Percentiles rank a stretch among this genome's conserved stretches.
Conservation (phyloP, 2,797 vertebrate genomes). For the Caiman crocodilus region DNA sequence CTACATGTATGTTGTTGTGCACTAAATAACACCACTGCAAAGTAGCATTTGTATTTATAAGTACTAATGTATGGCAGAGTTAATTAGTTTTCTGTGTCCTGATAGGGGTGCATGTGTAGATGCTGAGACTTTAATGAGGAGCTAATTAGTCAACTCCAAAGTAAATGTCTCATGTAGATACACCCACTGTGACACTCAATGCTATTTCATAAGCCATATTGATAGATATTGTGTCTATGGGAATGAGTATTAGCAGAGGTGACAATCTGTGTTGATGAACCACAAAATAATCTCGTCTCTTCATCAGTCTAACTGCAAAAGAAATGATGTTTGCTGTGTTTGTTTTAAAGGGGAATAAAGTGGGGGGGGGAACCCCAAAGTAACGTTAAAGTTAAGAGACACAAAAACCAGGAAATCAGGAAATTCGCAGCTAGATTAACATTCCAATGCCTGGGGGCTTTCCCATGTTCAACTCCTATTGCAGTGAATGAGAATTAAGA, state of each 20-base stretch:
- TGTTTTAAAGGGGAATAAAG: background rate
- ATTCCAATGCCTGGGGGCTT: background rate
- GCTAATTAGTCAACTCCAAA: too few species aligned
- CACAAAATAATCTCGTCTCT: slow-evolving; percentile 6
- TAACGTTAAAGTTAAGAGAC: background rate
- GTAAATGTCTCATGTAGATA: too few species aligned
- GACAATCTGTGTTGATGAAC: background rate
- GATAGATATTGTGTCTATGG: background rate
- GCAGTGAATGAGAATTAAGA: background rate
- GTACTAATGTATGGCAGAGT: too few species aligned
- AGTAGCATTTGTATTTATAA: too few species aligned
- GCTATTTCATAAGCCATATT: background rate
- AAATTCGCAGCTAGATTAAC: background rate
- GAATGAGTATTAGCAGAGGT: background rate
- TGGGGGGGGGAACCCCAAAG: background rate
- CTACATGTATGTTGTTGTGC: too few species aligned
- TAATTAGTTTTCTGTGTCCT: too few species aligned
- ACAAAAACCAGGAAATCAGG: background rate
- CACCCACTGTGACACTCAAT: background rate
- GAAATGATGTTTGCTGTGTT: background rate
- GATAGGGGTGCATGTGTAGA: too few species aligned
- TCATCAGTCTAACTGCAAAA: background rate
- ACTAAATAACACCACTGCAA: too few species aligned
- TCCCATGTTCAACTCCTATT: background rate
- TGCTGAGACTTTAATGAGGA: too few species aligned